Percentiles rank a stretch among this genome's conserved stretches.
Evolutionary conservation across 1,140 invertebrate species (phyloP).

Genomic region (Brachionus angularis): DNA sequence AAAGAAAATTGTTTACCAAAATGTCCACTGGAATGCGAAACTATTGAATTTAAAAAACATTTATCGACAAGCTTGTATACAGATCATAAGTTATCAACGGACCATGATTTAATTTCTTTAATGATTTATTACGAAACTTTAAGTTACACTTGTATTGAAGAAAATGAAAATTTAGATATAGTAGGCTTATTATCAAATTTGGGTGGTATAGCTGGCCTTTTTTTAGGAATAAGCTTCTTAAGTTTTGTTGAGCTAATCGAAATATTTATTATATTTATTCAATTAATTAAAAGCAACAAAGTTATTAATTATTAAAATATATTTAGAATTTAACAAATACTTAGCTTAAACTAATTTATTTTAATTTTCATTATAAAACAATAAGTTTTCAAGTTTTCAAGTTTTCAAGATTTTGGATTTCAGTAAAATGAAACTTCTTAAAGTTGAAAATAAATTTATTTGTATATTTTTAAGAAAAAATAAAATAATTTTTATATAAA

Average conservation of each 20-base stretch:
- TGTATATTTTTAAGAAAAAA: too few relatives aligned
- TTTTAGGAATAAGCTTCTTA: neutral
- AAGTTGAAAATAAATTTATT: too few relatives aligned
- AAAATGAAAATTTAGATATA: neutral
- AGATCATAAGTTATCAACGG: neutral
- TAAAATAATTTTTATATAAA: too few relatives aligned
- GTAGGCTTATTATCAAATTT: neutral
- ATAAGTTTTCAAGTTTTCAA: too few relatives aligned
- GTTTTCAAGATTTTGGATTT: too few relatives aligned
- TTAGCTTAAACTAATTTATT: too few relatives aligned
- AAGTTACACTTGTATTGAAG: neutral
- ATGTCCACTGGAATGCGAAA: slow-evolving; percentile 7
- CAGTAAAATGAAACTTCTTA: too few relatives aligned
- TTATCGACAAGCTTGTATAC: neutral
- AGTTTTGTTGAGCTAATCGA: slow-evolving; percentile 30
- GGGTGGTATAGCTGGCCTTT: neutral
- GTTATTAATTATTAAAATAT: too few relatives aligned
- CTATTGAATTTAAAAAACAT: neutral
- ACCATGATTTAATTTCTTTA: neutral
- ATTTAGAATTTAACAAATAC: too few relatives aligned
- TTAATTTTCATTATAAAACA: too few relatives aligned
- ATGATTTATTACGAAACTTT: slow-evolving; percentile 4
- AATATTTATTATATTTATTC: too few relatives aligned
- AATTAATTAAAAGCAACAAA: too few relatives aligned
- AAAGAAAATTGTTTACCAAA: neutral